Percentiles rank a stretch among this genome's conserved stretches.
Conservation (phyloP, 1,140 invertebrate genomes). For the Dendrolimus punctatus region DNA sequence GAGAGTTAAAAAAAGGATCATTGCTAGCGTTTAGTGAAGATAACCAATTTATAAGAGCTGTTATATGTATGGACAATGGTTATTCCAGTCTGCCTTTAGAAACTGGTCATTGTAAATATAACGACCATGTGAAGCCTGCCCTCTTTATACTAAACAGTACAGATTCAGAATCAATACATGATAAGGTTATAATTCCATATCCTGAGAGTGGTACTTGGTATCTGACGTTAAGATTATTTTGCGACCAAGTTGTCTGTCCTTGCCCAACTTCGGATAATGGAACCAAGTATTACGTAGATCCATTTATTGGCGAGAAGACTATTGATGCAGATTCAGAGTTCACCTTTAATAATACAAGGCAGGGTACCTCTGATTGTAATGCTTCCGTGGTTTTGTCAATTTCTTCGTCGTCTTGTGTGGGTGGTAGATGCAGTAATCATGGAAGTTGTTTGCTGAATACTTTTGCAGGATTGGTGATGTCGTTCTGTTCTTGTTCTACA, state of each 20-base stretch:
- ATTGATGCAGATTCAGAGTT: constrained; percentile 10
- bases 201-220: constrained; percentile 87
- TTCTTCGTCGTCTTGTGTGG: constrained; percentile 78
- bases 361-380: constrained; percentile 44
- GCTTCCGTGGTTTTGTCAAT: constrained; percentile 73
- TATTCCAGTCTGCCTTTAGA: constrained; percentile 70
- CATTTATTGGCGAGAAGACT: constrained; percentile 17
- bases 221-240: constrained; percentile 77
- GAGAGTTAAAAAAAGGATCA: constrained; percentile 36
- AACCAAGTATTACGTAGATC: constrained; percentile 54
- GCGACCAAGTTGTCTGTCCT: constrained; percentile 64
- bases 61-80: constrained; percentile 74
- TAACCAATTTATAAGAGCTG: constrained; percentile 61
- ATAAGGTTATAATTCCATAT: constrained; percentile 80
- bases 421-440: constrained; percentile 76
- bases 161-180: constrained; percentile 71
- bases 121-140: constrained; percentile 61
- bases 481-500: constrained; percentile 80
- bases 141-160: constrained; percentile 74
- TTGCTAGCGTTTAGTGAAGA: constrained; percentile 53
- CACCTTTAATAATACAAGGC: constrained; percentile 23
- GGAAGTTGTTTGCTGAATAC: constrained; percentile 82
- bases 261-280: constrained; percentile 53
- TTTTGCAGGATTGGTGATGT: constrained; percentile 83
- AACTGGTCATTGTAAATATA: constrained; percentile 72